Evolutionary conservation across 2,113 vertebrate species (phyloP), one percentile per base, ranked within the genome.

Genomic region (Pagrus major): DNA sequence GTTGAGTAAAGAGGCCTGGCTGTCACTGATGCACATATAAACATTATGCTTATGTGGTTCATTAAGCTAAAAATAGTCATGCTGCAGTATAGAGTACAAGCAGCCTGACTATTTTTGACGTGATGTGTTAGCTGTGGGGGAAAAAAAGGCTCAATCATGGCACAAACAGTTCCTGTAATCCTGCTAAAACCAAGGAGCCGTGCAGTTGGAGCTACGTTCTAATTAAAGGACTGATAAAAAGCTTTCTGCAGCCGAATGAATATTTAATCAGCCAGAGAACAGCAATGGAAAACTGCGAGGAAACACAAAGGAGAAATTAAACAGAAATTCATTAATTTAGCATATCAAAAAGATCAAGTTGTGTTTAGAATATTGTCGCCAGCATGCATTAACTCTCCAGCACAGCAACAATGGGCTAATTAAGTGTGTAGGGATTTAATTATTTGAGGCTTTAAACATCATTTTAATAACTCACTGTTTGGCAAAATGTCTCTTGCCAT

Each of bases 191-290:
- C 74, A 74, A 51, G 39, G 44, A 76, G 73, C 61, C 2, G 52
- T 73, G 71, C 74, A 78, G 61, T 67, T 61, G 25, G 74, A 83
- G 63, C 71, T 29, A 27, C n/a, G 4, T 79, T 88, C 77, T 91
- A 91, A 93, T 94, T 93, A 92, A 93, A 89, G 77, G 31, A 60
- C 76, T 81, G 75, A 89, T 91, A 80, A 91, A 89, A 87, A 76
- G 58, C 84, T 88, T 58, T 85, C 83, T 86, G 69, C 69, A 71
- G 78, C 68, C 63, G 64, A 83, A 91, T 91, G 31, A 89, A 90
- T 91, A 90, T 89, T 92, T 91, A 89, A 92, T 88, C 89, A 88
- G 68, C 63, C 60, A 41, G 77, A 84, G 81, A 85, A 80, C 83
- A 77, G 64, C 67, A 20, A 16, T 71, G 73, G 54, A 56, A 85